phyloP scores from a whole-genome alignment of 2,113 vertebrate genomes.

The Xenopus laevis region DNA sequence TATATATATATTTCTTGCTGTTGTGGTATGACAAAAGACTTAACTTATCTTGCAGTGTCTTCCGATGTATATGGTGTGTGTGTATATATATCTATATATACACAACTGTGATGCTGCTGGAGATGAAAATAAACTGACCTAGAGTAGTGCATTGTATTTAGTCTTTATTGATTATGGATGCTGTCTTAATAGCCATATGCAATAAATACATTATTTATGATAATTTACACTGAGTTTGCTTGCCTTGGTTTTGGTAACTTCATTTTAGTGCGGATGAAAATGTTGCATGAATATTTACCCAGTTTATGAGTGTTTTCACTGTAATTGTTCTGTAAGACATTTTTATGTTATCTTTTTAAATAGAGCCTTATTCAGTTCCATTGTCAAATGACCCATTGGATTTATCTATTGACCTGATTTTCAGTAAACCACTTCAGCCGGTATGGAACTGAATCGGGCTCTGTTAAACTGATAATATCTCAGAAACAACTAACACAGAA shows the following conservation, averaged over 20 bases:
- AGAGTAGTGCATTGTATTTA: conserved; percentile 86
- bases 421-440: too few relatives aligned
- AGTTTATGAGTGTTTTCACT: too few relatives aligned
- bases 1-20: conserved; percentile 75
- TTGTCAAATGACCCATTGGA: too few relatives aligned
- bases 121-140: conserved; percentile 80
- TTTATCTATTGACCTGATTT: too few relatives aligned
- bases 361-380: too few relatives aligned
- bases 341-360: not conserved
- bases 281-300: too few relatives aligned
- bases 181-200: conserved; percentile 90
- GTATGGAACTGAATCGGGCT: too few relatives aligned
- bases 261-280: too few relatives aligned
- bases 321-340: too few relatives aligned
- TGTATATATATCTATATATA: conserved; percentile 53
- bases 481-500: too few relatives aligned
- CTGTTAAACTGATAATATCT: too few relatives aligned
- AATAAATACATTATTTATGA: conserved; percentile 98
- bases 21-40: conserved; percentile 72
- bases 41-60: conserved; percentile 85
- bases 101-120: conserved; percentile 82
- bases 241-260: too few relatives aligned
- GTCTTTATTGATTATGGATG: conserved; percentile 91
- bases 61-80: conserved; percentile 90
- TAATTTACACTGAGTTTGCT: conserved; percentile 40